These are phyloP conservation scores for Ceratothoa steindachneri DNA, from an alignment of 2,888 invertebrate species.

Conservation along the genomic window DNA sequence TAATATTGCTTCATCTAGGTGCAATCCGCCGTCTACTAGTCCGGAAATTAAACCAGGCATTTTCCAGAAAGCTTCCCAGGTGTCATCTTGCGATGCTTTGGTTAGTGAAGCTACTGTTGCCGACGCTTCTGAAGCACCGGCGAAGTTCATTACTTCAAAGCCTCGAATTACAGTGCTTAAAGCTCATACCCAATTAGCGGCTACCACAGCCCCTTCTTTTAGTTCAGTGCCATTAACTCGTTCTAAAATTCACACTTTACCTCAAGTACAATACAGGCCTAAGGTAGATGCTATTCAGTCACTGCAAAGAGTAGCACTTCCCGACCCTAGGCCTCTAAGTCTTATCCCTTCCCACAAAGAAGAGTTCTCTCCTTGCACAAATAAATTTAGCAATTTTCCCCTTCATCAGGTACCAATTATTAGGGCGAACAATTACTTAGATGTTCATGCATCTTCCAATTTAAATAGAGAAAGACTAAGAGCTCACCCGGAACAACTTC, in stretches of 20 bases:
- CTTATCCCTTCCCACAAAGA: constrained; percentile 30
- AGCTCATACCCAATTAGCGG: constrained; percentile 60
- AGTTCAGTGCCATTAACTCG: constrained; percentile 40
- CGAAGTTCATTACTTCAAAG: constrained; percentile 70
- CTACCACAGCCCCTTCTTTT: constrained; percentile 41
- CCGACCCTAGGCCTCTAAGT: constrained; percentile 22
- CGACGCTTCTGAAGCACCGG: constrained; percentile 64
- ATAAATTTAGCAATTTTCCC: not conserved
- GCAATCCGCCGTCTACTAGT: constrained; percentile 25
- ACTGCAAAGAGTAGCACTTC: constrained; percentile 28
- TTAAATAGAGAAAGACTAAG: constrained; percentile 34
- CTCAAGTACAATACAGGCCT: constrained; percentile 41
- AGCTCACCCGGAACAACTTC: constrained; percentile 35
- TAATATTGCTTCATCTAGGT: constrained; percentile 38
- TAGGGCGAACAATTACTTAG: constrained; percentile 62
- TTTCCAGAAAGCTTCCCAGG: constrained; percentile 5
- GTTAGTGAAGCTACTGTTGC: constrained; percentile 51
- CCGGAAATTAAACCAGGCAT: not conserved
- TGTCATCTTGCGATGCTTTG: constrained; percentile 18
- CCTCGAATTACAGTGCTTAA: constrained; percentile 72
- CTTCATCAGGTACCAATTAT: constrained; percentile 55
- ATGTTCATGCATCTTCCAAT: constrained; percentile 59
- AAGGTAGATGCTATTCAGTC: constrained; percentile 38
- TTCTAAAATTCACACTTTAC: constrained; percentile 37
- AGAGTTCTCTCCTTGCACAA: not conserved